Percentiles rank a stretch among this genome's conserved stretches.
These are phyloP conservation scores for Yponomeuta evonymella DNA, from an alignment of 2,888 invertebrate species.

Conservation along the genomic window DNA sequence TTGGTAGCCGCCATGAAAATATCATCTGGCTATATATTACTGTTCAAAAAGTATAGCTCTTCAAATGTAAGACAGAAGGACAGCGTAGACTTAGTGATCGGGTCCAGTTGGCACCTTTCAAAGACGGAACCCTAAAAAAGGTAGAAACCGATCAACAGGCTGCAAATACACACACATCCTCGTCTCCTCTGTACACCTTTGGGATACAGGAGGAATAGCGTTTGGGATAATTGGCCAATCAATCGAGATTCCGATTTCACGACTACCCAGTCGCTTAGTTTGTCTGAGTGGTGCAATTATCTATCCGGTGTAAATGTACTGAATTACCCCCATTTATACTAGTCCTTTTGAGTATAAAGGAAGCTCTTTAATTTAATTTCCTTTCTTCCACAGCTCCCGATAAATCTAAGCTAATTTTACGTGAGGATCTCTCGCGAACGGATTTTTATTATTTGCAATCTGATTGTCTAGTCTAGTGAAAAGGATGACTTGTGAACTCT, in stretches of 20 bases:
- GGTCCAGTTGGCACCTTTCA: not conserved
- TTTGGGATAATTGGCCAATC: conserved; percentile 62
- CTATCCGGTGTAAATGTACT: conserved; percentile 36
- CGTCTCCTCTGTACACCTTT: not conserved
- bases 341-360: conserved; percentile 11
- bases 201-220: conserved; percentile 1
- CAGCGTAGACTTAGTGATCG: no score
- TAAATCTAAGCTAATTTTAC: not conserved
- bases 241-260: conserved; percentile 38
- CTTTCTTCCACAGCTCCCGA: not conserved
- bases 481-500: no score
- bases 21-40: no score
- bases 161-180: not conserved
- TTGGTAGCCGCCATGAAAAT: no score
- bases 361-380: conserved; percentile 8
- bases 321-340: conserved; percentile 35
- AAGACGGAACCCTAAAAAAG: not conserved
- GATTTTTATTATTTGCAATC: not conserved
- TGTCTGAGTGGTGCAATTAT: conserved; percentile 42
- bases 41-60: no score
- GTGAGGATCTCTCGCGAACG: not conserved
- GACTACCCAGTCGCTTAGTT: conserved; percentile 25
- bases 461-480: not conserved
- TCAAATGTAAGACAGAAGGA: no score
- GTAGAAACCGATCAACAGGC: not conserved